Base-by-base conservation (phyloP, 23 tunicate genomes). In the Styela clava region DNA sequence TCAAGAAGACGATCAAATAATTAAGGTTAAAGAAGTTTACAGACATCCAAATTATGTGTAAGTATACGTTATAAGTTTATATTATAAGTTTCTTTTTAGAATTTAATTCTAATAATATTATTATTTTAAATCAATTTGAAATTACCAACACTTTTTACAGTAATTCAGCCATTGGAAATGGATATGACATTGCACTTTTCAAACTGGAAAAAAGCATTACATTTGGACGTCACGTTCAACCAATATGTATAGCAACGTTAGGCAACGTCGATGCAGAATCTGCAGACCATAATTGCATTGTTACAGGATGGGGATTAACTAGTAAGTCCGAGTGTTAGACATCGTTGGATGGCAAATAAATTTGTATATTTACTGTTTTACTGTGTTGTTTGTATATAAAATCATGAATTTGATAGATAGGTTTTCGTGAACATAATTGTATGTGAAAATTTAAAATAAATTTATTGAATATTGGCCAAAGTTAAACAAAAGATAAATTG, bases 301-400 rank as follows among this genome's bases (percentile, higher is more conserved):
- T 32, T 73, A 73, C 78, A 31, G 78, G 78, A 33, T 73, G 78
- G 78, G 78, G 78, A 23, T 0, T 1, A 30, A 73, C 52, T 0
- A 31, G 78, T 73, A 26, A 1, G n/a, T n/a, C n/a, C n/a, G n/a
- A n/a, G n/a, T n/a, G n/a, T n/a, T n/a, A n/a, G n/a, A n/a, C n/a
- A n/a, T n/a, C n/a, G n/a, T n/a, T n/a, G n/a, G 78, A 30, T 65
- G 16, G 9, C 16, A 28, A 65, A 5, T 65, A 26, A 44, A 44
- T 44, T 44, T 44, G 56, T 44, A 5, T 44, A 5, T 12, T 5
- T 44, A 44, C 9, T 44, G 56, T 12, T 44, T 7, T 7, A 44
- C 12, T 44, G 56, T 44, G 7, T 44, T 44, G 56, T n/a, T n/a
- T n/a, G n/a, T n/a, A n/a, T n/a, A n/a, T n/a, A n/a, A n/a, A n/a